Percentiles rank a stretch among this genome's conserved stretches.
Conservation (phyloP, 2,888 invertebrate species). For the Chromoteleia sp. region DNA sequence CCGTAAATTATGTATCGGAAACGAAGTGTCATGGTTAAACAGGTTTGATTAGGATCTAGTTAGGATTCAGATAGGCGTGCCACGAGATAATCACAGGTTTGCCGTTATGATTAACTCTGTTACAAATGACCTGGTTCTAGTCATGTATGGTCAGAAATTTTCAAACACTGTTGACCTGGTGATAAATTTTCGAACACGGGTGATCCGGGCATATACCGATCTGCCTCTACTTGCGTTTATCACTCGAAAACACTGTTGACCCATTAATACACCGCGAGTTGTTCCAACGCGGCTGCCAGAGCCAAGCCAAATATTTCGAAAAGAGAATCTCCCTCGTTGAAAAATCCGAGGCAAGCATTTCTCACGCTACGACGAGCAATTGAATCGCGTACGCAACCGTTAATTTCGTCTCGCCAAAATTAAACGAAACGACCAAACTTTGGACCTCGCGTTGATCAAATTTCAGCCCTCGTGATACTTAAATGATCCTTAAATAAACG, state of each 20-base stretch:
- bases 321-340: constrained; percentile 1
- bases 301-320: constrained; percentile 7
- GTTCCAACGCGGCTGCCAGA: constrained; percentile 12
- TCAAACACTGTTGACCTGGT: constrained; percentile 43
- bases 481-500: constrained; percentile 33
- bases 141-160: constrained; percentile 18
- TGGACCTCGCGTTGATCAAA: neutral
- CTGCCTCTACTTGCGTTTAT: constrained; percentile 22
- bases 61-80: constrained; percentile 38
- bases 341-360: neutral
- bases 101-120: constrained; percentile 26
- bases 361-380: no score
- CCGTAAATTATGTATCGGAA: constrained; percentile 3
- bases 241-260: constrained; percentile 49
- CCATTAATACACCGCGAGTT: constrained; percentile 31
- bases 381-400: neutral
- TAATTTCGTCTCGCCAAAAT: neutral
- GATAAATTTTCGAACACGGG: constrained; percentile 23
- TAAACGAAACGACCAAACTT: constrained; percentile 3
- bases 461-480: constrained; percentile 2
- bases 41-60: constrained; percentile 25
- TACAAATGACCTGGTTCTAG: constrained; percentile 47
- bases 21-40: constrained; percentile 19
- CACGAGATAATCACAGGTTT: constrained; percentile 32
- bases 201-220: constrained; percentile 30